Conservation (phyloP, 2,113 vertebrate genomes). For the Carlito syrichta region DNA sequence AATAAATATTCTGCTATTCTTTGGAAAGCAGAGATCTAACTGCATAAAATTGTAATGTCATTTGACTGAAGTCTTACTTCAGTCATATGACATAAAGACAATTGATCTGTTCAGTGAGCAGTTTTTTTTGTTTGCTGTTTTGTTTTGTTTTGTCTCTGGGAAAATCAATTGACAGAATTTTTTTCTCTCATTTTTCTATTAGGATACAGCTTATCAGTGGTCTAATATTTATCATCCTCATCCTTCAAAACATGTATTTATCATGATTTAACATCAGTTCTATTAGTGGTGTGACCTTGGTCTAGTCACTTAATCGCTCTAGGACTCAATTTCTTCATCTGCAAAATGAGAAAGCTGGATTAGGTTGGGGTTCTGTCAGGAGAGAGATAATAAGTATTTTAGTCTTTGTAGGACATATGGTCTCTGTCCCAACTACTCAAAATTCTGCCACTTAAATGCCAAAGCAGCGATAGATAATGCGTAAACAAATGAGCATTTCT, state of each 20-base stretch:
- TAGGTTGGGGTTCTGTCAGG: background rate
- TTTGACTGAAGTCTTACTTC: conserved; percentile 31
- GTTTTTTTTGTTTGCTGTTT: too few species aligned
- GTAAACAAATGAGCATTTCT: background rate
- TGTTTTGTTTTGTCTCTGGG: background rate
- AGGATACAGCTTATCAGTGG: background rate
- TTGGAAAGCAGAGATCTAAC: background rate
- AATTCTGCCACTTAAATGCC: background rate
- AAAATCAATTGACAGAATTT: background rate
- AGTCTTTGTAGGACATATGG: background rate
- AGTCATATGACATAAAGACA: background rate
- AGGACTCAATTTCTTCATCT: background rate
- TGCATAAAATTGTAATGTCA: conserved; percentile 13
- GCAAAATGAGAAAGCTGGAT: background rate
- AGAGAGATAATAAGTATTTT: background rate
- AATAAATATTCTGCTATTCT: conserved; percentile 35
- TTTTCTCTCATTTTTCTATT: background rate
- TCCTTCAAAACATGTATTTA: conserved; percentile 12
- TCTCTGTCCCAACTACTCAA: background rate
- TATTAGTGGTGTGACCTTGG: background rate
- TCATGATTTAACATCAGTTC: background rate
- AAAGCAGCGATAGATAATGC: background rate
- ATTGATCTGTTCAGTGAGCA: background rate
- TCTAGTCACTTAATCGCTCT: background rate
- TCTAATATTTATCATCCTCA: background rate